phyloP scores from a whole-genome alignment of 92 coral and sea anemone species.

The Epizoanthus ramosus region DNA sequence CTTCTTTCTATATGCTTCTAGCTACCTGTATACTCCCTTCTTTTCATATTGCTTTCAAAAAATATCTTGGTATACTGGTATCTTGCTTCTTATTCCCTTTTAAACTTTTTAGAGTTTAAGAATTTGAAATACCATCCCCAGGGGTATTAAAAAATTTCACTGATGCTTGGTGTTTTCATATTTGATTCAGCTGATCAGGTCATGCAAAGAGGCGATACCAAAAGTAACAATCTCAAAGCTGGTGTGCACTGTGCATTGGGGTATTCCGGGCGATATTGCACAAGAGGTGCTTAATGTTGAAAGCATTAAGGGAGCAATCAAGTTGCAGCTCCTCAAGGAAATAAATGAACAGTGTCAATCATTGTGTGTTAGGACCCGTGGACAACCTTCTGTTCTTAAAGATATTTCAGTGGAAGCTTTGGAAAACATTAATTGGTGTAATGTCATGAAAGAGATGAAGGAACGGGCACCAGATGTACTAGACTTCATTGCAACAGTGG shows the following conservation, averaged over 20 bases:
- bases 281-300: slow-evolving; percentile 12
- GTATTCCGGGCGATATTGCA: slow-evolving; percentile 39
- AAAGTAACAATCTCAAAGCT: slow-evolving; percentile 12
- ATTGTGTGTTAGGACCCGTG: slow-evolving; percentile 36
- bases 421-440: slow-evolving; percentile 45
- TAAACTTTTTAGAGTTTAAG: too few species aligned
- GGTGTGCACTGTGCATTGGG: slow-evolving; percentile 27
- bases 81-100: too few species aligned
- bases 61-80: too few species aligned
- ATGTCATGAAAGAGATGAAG: slow-evolving; percentile 56
- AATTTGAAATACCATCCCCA: too few species aligned
- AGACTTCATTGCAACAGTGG: slow-evolving; percentile 62
- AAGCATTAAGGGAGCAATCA: slow-evolving; percentile 31
- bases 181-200: slow-evolving; percentile 9
- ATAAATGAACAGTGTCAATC: slow-evolving; percentile 34
- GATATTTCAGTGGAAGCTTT: slow-evolving; percentile 11
- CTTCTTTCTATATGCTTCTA: too few species aligned
- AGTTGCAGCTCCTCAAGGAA: slow-evolving; percentile 35
- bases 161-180: not conserved
- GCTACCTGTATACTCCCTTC: too few species aligned
- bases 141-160: too few species aligned
- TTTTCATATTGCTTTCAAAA: too few species aligned
- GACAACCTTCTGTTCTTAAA: slow-evolving; percentile 32
- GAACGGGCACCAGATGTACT: slow-evolving; percentile 63
- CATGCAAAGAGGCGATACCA: slow-evolving; percentile 30